phyloP scores from a whole-genome alignment of 2,888 invertebrate genomes.

The Nephrotoma guestfalica region DNA sequence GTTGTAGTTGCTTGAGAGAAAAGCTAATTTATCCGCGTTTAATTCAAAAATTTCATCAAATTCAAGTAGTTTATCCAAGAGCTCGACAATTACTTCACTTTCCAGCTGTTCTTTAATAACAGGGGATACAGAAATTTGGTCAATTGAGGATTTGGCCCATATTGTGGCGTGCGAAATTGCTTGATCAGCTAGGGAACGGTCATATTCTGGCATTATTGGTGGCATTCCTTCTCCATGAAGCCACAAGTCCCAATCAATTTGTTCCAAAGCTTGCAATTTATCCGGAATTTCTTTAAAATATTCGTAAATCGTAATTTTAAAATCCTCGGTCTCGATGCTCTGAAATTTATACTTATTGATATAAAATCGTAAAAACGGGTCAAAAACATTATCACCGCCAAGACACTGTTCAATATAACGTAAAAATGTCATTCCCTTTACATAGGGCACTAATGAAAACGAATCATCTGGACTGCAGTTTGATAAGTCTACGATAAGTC shows the following conservation, averaged over 20 bases:
- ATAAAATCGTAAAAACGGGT: constrained; percentile 71
- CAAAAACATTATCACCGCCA: constrained; percentile 67
- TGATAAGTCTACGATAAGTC: constrained; percentile 58
- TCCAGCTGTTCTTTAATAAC: constrained; percentile 41
- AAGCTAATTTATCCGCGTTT: constrained; percentile 37
- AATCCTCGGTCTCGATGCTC: constrained; percentile 70
- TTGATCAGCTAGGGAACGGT: constrained; percentile 47
- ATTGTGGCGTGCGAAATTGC: constrained; percentile 41
- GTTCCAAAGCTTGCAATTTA: constrained; percentile 33
- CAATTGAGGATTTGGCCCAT: constrained; percentile 38
- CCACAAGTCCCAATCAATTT: constrained; percentile 78
- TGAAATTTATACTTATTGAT: constrained; percentile 63
- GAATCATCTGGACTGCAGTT: constrained; percentile 85
- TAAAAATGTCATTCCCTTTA: constrained; percentile 81
- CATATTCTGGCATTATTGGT: constrained; percentile 62
- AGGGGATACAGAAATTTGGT: constrained; percentile 31
- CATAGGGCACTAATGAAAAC: constrained; percentile 81
- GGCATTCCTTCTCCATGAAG: constrained; percentile 76
- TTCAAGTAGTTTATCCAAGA: constrained; percentile 52
- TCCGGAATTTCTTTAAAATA: constrained; percentile 47
- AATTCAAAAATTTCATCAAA: constrained; percentile 31
- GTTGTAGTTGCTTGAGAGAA: constrained; percentile 47
- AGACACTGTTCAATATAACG: constrained; percentile 70
- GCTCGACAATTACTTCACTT: constrained; percentile 50
- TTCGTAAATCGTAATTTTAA: constrained; percentile 54